Evolutionary conservation across 2,113 vertebrate genomes (phyloP).

Genomic region (Alces alces): DNA sequence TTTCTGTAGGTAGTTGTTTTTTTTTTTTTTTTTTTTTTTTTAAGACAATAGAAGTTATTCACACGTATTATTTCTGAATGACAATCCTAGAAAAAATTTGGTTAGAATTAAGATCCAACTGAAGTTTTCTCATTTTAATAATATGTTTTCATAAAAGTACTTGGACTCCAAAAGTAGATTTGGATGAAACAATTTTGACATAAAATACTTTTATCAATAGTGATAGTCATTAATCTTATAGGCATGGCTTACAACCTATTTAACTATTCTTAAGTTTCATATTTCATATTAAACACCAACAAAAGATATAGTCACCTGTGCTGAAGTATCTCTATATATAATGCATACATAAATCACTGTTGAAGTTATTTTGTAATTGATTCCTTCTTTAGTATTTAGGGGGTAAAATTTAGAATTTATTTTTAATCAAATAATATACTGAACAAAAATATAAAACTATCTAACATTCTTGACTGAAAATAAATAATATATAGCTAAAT

Average conservation of each 20-base stretch:
- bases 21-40: neutral
- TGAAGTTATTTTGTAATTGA: neutral
- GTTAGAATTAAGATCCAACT: neutral
- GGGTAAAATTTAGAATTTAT: neutral
- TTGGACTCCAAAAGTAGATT: neutral
- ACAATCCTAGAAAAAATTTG: neutral
- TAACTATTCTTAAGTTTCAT: neutral
- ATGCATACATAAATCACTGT: neutral
- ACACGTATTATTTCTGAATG: neutral
- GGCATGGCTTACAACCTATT: neutral
- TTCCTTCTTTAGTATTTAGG: neutral
- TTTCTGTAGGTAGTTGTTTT: neutral
- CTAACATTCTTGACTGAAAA: neutral
- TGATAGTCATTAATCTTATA: neutral
- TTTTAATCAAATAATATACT: neutral
- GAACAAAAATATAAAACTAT: neutral
- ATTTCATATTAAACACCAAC: neutral
- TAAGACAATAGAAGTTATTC: neutral
- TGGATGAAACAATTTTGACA: neutral
- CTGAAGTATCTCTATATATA: neutral
- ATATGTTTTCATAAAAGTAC: neutral
- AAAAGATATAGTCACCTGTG: neutral
- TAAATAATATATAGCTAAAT: neutral
- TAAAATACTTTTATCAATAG: neutral
- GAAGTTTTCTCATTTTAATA: neutral